These are phyloP conservation scores for Leptopilina myrica DNA, from an alignment of 2,888 invertebrate genomes.

Conservation along the genomic window DNA sequence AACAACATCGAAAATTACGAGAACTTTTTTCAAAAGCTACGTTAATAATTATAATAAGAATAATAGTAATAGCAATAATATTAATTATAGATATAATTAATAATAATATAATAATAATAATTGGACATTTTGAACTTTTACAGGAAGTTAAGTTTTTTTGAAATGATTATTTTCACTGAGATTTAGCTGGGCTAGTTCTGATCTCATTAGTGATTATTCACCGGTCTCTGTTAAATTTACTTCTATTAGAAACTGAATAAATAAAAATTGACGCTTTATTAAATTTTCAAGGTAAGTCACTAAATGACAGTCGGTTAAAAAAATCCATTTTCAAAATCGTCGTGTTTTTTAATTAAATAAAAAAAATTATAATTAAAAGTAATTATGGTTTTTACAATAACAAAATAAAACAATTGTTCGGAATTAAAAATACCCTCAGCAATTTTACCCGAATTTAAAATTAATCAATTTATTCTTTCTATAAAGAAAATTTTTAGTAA, in stretches of 20 bases:
- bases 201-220: not conserved
- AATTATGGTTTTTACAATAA: too few relatives aligned
- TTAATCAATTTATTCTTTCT: too few relatives aligned
- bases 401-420: too few relatives aligned
- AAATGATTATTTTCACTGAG: not conserved
- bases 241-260: conserved; percentile 30
- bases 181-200: conserved; percentile 7
- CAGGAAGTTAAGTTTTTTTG: not conserved
- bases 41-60: too few relatives aligned
- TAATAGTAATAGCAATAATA: too few relatives aligned
- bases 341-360: too few relatives aligned
- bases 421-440: too few relatives aligned
- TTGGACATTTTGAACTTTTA: conserved; percentile 22
- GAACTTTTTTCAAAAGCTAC: conserved; percentile 1
- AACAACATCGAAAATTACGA: conserved; percentile 23
- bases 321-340: too few relatives aligned
- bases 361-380: too few relatives aligned
- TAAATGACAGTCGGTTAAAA: too few relatives aligned
- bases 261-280: not conserved
- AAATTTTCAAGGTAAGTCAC: not conserved
- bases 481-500: too few relatives aligned
- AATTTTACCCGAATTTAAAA: too few relatives aligned
- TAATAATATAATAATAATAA: conserved; percentile 12
- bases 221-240: conserved; percentile 10
- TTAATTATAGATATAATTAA: not conserved